Conservation (phyloP, 1,140 invertebrate genomes). For the Conopomorpha cramerella region DNA sequence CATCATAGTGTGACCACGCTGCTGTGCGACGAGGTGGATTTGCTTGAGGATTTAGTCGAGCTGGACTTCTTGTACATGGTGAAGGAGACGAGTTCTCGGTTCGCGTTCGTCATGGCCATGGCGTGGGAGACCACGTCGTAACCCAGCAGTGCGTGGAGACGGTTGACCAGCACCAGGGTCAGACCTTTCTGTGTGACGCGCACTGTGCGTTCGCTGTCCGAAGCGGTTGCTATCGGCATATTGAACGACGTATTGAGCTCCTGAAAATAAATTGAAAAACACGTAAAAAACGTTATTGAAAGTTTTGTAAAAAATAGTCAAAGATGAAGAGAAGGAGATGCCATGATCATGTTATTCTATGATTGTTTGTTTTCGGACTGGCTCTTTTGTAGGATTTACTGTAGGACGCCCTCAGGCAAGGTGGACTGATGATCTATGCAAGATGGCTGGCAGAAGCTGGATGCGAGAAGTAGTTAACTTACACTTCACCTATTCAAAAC, state of each 20-base stretch:
- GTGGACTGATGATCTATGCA: background rate
- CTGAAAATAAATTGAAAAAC: constrained; percentile 16
- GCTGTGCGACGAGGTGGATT: no score
- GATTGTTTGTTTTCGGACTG: no score
- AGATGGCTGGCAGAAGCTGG: background rate
- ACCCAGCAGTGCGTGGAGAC: constrained; percentile 40
- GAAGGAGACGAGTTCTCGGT: constrained; percentile 45
- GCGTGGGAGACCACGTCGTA: constrained; percentile 49
- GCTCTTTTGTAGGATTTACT: no score
- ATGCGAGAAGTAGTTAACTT: no score
- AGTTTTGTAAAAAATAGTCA: background rate
- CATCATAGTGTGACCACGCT: constrained; percentile 35
- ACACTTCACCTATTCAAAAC: no score
- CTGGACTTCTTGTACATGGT: constrained; percentile 49
- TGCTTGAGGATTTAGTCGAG: no score
- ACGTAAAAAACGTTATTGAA: background rate
- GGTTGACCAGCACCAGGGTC: constrained; percentile 38
- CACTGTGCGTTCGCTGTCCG: constrained; percentile 32
- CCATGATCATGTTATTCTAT: no score
- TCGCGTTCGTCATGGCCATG: constrained; percentile 52
- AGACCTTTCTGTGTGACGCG: constrained; percentile 39
- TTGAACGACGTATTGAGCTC: constrained; percentile 40
- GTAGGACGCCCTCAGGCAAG: background rate
- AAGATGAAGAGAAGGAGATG: no score
- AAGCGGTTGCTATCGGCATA: constrained; percentile 24